Percentiles rank a stretch among this genome's conserved stretches.
These are phyloP conservation scores for Aphelocoma californica DNA, from an alignment of 2,797 vertebrate genomes.

Conservation along the genomic window DNA sequence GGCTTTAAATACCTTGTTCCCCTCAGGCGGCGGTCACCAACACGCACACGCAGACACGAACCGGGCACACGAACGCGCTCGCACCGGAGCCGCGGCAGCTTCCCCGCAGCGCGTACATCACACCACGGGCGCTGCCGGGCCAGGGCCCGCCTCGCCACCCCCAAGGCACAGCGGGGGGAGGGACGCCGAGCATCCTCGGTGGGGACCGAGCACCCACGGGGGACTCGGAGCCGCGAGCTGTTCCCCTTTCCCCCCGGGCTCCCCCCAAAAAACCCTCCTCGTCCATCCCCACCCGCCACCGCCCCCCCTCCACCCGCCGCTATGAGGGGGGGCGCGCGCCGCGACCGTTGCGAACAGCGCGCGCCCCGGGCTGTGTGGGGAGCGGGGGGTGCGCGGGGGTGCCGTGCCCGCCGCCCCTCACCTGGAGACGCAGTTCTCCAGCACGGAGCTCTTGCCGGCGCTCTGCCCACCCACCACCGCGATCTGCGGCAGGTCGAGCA, in stretches of 20 bases:
- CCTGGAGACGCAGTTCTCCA: conserved; percentile 98
- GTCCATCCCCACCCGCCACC: background rate
- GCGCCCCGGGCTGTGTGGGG: background rate
- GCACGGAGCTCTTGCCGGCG: conserved; percentile 94
- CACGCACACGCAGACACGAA: background rate
- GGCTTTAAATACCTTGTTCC: background rate
- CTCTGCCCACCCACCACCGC: conserved; percentile 95
- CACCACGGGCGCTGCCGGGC: background rate
- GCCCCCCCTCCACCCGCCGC: background rate
- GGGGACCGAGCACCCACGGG: background rate
- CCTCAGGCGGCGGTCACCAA: background rate
- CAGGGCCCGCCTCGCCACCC: background rate
- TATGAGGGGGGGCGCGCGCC: background rate
- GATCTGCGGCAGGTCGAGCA: conserved; percentile 93
- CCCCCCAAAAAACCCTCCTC: too few species aligned
- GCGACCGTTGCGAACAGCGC: background rate
- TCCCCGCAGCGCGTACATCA: background rate
- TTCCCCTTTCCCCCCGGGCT: background rate
- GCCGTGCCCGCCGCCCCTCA: conserved; percentile 44
- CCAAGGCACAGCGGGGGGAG: background rate
- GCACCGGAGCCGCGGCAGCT: background rate
- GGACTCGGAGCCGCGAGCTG: background rate
- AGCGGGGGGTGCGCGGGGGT: background rate
- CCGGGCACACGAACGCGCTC: background rate
- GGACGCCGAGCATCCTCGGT: background rate